A percentile compares a stretch with the other conserved stretches of the same genome.
Evolutionary conservation across 2,113 vertebrate genomes (phyloP).

Genomic region (Rhea americana): DNA sequence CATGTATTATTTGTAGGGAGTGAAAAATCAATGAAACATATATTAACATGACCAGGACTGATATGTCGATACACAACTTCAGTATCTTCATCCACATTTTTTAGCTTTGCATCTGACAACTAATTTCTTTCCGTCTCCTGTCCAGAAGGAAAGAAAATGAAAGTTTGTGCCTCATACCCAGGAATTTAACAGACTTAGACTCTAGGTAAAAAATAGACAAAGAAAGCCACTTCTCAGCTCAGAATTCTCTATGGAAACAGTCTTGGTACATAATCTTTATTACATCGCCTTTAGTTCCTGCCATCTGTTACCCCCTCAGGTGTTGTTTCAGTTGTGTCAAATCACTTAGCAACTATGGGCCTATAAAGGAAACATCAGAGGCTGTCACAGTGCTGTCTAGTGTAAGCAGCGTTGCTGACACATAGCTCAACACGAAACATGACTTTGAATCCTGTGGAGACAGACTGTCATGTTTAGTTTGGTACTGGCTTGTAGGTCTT

Average conservation of each 20-base stretch:
- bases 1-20: not conserved
- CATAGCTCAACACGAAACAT: not conserved
- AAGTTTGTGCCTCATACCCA: not conserved
- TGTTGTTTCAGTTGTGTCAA: not conserved
- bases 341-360: not conserved
- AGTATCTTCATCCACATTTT: not conserved
- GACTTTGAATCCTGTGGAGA: not conserved
- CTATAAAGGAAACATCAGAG: not conserved
- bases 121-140: not conserved
- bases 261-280: rapidly evolving
- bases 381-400: not conserved
- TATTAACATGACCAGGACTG: not conserved
- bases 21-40: slow-evolving; percentile 7
- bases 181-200: not conserved
- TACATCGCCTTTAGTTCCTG: not conserved
- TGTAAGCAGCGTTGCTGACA: not conserved
- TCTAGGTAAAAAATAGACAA: not conserved
- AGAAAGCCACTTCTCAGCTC: not conserved
- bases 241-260: not conserved
- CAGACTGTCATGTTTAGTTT: not conserved
- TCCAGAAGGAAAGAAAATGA: not conserved
- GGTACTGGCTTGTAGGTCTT: not conserved
- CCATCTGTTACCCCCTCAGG: not conserved
- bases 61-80: not conserved
- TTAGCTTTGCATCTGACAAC: not conserved